A percentile compares a stretch with the other conserved stretches of the same genome.
These are phyloP conservation scores for Margarornis squamiger DNA, from an alignment of 2,797 vertebrate genomes.

Conservation along the genomic window DNA sequence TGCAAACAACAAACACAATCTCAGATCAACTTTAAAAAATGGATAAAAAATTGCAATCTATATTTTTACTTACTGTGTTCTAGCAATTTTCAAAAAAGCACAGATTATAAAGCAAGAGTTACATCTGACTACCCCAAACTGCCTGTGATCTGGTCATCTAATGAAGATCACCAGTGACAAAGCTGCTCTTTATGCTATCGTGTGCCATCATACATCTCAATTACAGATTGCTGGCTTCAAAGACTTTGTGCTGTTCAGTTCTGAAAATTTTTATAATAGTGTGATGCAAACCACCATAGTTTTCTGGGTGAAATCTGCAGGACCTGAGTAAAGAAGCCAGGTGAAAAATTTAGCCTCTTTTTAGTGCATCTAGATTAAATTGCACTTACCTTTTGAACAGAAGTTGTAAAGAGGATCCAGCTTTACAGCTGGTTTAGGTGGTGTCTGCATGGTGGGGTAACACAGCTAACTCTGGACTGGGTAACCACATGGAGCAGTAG, in stretches of 20 bases:
- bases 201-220: background rate
- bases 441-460: background rate
- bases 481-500: background rate
- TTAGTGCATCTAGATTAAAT: background rate
- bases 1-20: background rate
- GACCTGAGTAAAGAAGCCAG: background rate
- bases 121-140: background rate
- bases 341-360: background rate
- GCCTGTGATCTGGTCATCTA: background rate
- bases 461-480: background rate
- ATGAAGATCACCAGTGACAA: background rate
- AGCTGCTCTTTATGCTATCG: background rate
- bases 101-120: background rate
- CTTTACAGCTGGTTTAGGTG: background rate
- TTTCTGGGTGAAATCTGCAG: background rate
- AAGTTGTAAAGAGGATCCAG: background rate
- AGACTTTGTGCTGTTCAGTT: background rate
- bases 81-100: background rate
- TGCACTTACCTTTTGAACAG: background rate
- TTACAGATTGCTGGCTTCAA: background rate
- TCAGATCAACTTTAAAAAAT: background rate
- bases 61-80: background rate
- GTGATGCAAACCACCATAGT: background rate
- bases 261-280: background rate
- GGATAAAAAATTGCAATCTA: background rate